These are phyloP conservation scores for Spodoptera litura DNA, from an alignment of 1,140 invertebrate genomes.

Conservation along the genomic window DNA sequence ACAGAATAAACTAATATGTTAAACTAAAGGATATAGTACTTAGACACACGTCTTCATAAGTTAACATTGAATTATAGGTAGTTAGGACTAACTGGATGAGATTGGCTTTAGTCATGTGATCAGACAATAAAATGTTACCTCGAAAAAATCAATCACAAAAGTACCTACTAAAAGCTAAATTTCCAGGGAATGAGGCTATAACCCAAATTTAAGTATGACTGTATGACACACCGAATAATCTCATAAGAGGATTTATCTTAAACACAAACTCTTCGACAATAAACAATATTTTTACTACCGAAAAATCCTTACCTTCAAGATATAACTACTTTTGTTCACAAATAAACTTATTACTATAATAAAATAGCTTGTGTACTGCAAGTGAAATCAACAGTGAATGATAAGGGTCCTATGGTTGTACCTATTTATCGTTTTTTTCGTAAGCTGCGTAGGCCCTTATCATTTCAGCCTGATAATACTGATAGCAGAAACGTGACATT, in stretches of 20 bases:
- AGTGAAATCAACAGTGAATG: slow-evolving; percentile 41
- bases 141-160: too few relatives aligned
- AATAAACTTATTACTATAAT: slow-evolving; percentile 14
- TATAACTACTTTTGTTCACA: slow-evolving; percentile 1
- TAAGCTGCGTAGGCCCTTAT: slow-evolving; percentile 32
- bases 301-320: slow-evolving; percentile 44
- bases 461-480: not conserved
- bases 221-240: too few relatives aligned
- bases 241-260: not conserved
- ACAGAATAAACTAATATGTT: not conserved
- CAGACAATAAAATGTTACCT: too few relatives aligned
- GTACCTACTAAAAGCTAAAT: too few relatives aligned
- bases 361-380: slow-evolving; percentile 18
- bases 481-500: slow-evolving; percentile 19
- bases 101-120: too few relatives aligned
- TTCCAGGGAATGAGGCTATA: too few relatives aligned
- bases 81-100: too few relatives aligned
- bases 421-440: slow-evolving; percentile 43
- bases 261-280: not conserved
- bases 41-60: too few relatives aligned
- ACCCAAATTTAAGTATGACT: too few relatives aligned
- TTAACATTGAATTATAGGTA: too few relatives aligned
- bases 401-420: slow-evolving; percentile 38
- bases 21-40: not conserved
- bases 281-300: not conserved